Evolutionary conservation across 2,888 invertebrate species (phyloP).

Genomic region (Drosophila ustulata): DNA sequence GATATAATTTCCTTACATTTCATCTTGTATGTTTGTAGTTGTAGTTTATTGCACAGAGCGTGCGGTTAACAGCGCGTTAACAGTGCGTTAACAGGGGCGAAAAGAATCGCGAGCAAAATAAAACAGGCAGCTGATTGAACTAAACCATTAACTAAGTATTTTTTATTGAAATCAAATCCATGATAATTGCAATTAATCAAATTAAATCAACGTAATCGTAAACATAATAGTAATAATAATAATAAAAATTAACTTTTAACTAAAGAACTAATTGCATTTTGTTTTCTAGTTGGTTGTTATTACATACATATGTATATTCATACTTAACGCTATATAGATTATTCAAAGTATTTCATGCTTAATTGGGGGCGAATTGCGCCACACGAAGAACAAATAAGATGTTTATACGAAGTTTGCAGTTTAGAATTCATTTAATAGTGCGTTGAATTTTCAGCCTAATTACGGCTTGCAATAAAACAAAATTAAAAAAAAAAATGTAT

Average conservation of each 20-base stretch:
- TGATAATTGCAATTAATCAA: conserved; percentile 33
- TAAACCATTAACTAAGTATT: conserved; percentile 71
- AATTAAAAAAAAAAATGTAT: not conserved
- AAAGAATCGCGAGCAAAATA: not conserved
- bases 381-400: not conserved
- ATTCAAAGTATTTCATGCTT: not conserved
- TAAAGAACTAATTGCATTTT: conserved; percentile 57
- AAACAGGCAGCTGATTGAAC: conserved; percentile 52
- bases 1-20: conserved; percentile 19
- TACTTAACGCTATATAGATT: not conserved
- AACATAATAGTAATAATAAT: conserved; percentile 4
- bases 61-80: conserved; percentile 23
- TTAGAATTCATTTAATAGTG: conserved; percentile 54
- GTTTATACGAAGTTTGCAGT: conserved; percentile 16
- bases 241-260: conserved; percentile 27
- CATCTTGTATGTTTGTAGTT: conserved; percentile 5
- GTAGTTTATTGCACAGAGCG: conserved; percentile 20
- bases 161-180: conserved; percentile 71
- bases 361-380: not conserved
- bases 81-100: conserved; percentile 22
- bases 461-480: conserved; percentile 30
- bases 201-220: conserved; percentile 17
- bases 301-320: conserved; percentile 13
- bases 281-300: conserved; percentile 27
- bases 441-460: conserved; percentile 29